Evolutionary conservation across 1,140 invertebrate genomes (phyloP).

Genomic region (Ctenoplectra terminalis): DNA sequence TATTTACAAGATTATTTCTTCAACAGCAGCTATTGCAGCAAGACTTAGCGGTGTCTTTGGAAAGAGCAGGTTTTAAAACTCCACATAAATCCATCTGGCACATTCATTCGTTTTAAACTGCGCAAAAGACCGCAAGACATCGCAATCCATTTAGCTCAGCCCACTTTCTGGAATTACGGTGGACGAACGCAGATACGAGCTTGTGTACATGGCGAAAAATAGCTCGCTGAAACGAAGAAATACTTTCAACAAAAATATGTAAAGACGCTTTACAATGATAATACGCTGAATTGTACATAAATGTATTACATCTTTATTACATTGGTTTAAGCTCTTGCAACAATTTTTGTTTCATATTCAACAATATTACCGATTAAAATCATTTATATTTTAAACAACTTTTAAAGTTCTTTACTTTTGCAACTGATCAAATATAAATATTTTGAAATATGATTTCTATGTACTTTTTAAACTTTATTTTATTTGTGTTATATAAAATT

Average conservation of each 20-base stretch:
- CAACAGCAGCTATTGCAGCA: neutral
- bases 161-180: constrained; percentile 59
- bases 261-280: constrained; percentile 41
- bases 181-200: constrained; percentile 35
- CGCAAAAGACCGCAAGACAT: constrained; percentile 47
- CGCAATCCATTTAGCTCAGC: constrained; percentile 60
- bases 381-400: no score
- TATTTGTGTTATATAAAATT: no score
- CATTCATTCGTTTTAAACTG: constrained; percentile 62
- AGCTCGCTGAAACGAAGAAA: constrained; percentile 41
- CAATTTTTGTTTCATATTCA: neutral
- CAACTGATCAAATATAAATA: no score
- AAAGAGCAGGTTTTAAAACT: constrained; percentile 47
- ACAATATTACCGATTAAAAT: neutral
- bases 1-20: constrained; percentile 28
- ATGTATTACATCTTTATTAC: neutral
- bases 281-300: neutral
- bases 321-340: neutral
- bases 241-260: constrained; percentile 44
- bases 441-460: no score
- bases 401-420: no score
- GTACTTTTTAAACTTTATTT: no score
- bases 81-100: constrained; percentile 59
- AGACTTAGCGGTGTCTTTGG: constrained; percentile 25
- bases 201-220: constrained; percentile 45